Evolutionary conservation across 2,888 invertebrate species (phyloP), one percentile per base, ranked within the genome.

Genomic region (Taphrorychus bicolor): DNA sequence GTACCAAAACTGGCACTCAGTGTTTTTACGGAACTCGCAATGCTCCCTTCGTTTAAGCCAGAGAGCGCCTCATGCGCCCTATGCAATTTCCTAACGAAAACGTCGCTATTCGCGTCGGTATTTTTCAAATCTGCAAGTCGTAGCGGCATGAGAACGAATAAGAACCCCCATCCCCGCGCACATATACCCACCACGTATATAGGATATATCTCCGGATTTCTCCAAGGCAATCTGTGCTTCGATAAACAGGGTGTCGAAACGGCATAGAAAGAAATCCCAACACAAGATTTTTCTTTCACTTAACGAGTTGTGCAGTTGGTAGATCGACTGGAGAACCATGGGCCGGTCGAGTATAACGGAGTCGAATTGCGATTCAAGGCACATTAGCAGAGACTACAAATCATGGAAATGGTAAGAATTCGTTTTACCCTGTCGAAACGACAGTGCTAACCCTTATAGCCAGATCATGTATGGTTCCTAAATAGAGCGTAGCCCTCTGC

Each of bases 311-410:
- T 97, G 95, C 4, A 99, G 87, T 80, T 98, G 95, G 81, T 96
- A 95, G 59, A 99, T 87, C 1, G 95, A 94, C 81, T 98, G 97
- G 42, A 99, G 87, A 23, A 99, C 94, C 88, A 98, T 93, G 0
- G 98, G 97, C 42, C 99, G 88, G 83, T 99, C 99, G 67, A 95
- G 91, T 69, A 98, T 96, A 70, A 98, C 97, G 69, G 94, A 88
- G 85, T 99, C 99, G 84, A 99, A 99, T 84, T 99, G 98, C 0
- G 95, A 93, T 85, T 99, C 98, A 83, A 99, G 84, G 82, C 98
- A 98, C 86, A 92, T 90, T 66, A 96, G 89, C 71, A 97, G 85
- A 64, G 95, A 89, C 91, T 94, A 83, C 42, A 69, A 64, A 48
- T 32, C 5, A 32, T 32, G 16, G 5, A 51, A 51, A 51, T 17